These are phyloP conservation scores for Creontiades dilutus DNA, from an alignment of 2,888 invertebrate species.

Conservation along the genomic window DNA sequence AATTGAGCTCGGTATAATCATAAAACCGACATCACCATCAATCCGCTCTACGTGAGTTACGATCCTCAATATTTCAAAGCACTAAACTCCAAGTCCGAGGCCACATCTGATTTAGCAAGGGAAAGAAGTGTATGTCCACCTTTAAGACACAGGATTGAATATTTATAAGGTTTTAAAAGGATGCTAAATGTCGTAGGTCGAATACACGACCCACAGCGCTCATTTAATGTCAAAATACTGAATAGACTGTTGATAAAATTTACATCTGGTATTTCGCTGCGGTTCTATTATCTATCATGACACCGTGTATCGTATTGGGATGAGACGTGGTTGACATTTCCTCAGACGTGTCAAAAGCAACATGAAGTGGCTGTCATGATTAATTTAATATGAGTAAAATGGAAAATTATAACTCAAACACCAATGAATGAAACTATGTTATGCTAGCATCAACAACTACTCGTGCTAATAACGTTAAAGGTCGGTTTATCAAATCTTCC, in stretches of 20 bases:
- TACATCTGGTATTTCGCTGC: conserved; percentile 47
- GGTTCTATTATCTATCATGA: conserved; percentile 16
- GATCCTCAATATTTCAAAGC: conserved; percentile 28
- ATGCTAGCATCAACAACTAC: no score
- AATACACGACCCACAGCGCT: conserved; percentile 36
- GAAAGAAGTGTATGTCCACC: conserved; percentile 61
- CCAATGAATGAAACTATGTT: no score
- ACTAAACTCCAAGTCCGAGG: conserved; percentile 53
- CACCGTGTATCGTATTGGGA: background rate
- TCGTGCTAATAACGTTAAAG: no score
- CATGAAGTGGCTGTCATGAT: background rate
- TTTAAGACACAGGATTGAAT: conserved; percentile 49
- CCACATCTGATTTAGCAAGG: conserved; percentile 56
- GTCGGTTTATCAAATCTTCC: no score
- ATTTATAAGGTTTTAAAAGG: conserved; percentile 57
- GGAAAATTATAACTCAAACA: no score
- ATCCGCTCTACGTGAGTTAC: conserved; percentile 28
- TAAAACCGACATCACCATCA: conserved; percentile 26
- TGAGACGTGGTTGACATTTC: background rate
- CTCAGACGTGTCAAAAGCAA: background rate
- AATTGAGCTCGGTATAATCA: conserved; percentile 1
- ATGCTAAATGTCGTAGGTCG: conserved; percentile 61
- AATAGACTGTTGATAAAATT: conserved; percentile 50
- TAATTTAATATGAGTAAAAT: background rate
- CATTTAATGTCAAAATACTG: conserved; percentile 56